A percentile compares a stretch with the other conserved stretches of the same genome.
Evolutionary conservation across 2,888 invertebrate species (phyloP).

Genomic region (Lepas anatifera): DNA sequence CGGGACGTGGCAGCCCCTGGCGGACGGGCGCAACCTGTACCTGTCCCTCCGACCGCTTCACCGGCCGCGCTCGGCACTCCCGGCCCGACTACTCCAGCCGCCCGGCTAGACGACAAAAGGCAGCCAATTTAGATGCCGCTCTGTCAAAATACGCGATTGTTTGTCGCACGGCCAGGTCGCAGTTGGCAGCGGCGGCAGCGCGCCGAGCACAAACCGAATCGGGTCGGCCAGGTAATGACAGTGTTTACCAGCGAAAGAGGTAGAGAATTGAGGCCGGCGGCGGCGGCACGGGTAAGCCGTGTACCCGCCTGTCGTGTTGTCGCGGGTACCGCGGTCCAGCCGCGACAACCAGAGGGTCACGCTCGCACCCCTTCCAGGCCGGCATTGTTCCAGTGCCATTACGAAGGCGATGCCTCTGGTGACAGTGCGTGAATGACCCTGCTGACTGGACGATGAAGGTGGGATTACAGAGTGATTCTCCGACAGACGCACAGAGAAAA

Average conservation of each 20-base stretch:
- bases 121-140: not conserved
- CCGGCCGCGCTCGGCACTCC: not conserved
- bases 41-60: no score
- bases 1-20: not conserved
- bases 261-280: no score
- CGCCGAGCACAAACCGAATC: not conserved
- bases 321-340: no score
- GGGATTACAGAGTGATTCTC: not conserved
- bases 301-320: no score
- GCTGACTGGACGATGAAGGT: not conserved
- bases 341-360: no score
- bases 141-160: slow-evolving; percentile 6
- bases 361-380: no score
- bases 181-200: not conserved
- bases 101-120: no score
- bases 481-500: no score
- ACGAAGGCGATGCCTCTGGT: not conserved
- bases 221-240: not conserved
- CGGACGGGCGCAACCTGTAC: not conserved
- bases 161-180: not conserved
- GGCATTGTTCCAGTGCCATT: not conserved
- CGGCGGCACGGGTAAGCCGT: no score
- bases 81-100: not conserved
- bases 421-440: not conserved
- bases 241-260: not conserved